Evolutionary conservation across 2,113 vertebrate species (phyloP), one percentile per base, ranked within the genome.

Genomic region (Oenanthe melanoleuca): DNA sequence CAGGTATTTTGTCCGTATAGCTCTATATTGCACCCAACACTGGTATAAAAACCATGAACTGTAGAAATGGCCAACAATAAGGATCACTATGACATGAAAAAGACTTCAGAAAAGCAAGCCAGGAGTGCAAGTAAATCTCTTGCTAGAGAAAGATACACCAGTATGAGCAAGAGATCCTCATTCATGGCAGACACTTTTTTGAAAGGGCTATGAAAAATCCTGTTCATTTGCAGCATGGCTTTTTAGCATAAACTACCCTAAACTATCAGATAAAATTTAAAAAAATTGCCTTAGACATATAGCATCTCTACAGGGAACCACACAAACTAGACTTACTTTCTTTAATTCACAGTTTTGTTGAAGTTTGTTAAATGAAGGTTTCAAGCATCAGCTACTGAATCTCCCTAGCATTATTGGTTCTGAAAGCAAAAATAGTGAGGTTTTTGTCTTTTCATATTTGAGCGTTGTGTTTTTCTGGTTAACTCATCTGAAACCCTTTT

Each of bases 401-500:
- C 4, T 11, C 63, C 24, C 11, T 26, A 47, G 15, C 31, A 83
- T 55, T 31, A 79, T 6, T 11, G 2, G 12, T 83, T 83, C 49
- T 73, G 40, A 55, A 79, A 63, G 25, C 25, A 33, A 56, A 75
- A 50, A 9, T 31, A 65, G 14, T 21, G 49, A 10, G 44, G 23
- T 11, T 49, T 67, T 49, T 69, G 34, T 45, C 69, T 86, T 89
- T 85, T 84, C 33, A 45, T 31, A 88, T 94, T 80, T 49, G 14
- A 91, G 31, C 47, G 26, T 28, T 65, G 66, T 38, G 44, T 26
- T 86, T 50, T 79, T 72, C 50, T 45, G 23, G 64, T 80, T 81
- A 86, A 78, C 34, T n/a, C 21, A 75, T 80, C 52, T 77, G 53
- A 83, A 92, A 86, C 22, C 47, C 78, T 94, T 95, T 92, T n/a